Evolutionary conservation across 2,797 vertebrate species (phyloP).

Genomic region (Oryzias sinensis): DNA sequence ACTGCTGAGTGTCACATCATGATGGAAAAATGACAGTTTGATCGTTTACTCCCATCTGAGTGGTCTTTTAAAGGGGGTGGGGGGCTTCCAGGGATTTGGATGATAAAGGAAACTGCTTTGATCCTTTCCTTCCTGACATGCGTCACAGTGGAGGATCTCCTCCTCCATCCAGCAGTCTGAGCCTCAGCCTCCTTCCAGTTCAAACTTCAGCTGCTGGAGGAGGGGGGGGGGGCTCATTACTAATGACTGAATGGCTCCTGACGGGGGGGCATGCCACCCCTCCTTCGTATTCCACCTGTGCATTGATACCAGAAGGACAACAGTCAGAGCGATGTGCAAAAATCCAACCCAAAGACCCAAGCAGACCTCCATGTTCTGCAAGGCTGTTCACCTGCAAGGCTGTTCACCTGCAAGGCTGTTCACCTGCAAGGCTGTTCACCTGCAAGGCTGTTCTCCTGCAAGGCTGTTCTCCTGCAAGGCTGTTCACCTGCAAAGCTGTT

Average conservation of each 20-base stretch:
- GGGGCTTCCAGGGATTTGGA: no score
- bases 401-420: slow-evolving; percentile 53
- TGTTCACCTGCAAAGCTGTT: slow-evolving; percentile 47
- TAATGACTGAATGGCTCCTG: slow-evolving; percentile 58
- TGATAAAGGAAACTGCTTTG: no score
- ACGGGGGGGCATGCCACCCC: slow-evolving; percentile 56
- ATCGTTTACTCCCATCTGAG: neutral
- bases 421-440: slow-evolving; percentile 55
- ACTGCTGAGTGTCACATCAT: slow-evolving; percentile 3
- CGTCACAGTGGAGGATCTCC: no score
- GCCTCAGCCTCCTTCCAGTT: slow-evolving; percentile 40
- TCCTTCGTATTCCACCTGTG: slow-evolving; percentile 40
- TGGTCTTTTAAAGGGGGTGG: no score
- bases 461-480: slow-evolving; percentile 56
- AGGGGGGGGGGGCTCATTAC: slow-evolving; percentile 58
- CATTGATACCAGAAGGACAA: slow-evolving; percentile 57
- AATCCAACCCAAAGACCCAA: slow-evolving; percentile 33
- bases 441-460: slow-evolving; percentile 43
- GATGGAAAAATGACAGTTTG: neutral
- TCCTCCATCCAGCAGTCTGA: neutral
- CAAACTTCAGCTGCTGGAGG: slow-evolving; percentile 47
- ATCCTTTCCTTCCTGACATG: no score
- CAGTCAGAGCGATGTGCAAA: slow-evolving; percentile 47
- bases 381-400: slow-evolving; percentile 37
- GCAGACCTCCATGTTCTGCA: slow-evolving; percentile 50